phyloP scores from a whole-genome alignment of 2,797 vertebrate genomes.

The Gymnoscopelus microlampas region DNA sequence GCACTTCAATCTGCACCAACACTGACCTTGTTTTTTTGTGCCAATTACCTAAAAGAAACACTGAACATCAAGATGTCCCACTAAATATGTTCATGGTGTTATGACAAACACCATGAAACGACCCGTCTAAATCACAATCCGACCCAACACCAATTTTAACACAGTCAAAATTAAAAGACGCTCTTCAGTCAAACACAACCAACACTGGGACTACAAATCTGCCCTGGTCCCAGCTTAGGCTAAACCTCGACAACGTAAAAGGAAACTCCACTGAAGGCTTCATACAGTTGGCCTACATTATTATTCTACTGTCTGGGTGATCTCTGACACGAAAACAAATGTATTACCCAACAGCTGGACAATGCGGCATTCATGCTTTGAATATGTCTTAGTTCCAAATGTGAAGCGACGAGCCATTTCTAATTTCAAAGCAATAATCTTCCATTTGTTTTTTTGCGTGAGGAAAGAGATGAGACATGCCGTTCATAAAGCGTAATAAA shows the following conservation, averaged over 20 bases:
- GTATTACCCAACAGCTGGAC: constrained; percentile 63
- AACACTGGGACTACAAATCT: constrained; percentile 74
- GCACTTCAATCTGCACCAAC: no score
- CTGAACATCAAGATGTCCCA: no score
- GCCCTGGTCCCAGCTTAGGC: constrained; percentile 59
- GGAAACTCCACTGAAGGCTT: constrained; percentile 56
- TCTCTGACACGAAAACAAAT: constrained; percentile 62
- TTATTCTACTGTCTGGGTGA: constrained; percentile 64
- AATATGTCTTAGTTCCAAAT: constrained; percentile 13
- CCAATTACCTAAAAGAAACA: no score
- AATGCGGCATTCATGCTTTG: constrained; percentile 21
- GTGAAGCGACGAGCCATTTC: constrained; percentile 26
- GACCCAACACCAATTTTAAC: no score
- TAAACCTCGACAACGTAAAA: constrained; percentile 49
- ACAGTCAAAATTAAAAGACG: no score
- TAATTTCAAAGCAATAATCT: constrained; percentile 52
- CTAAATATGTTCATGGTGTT: no score
- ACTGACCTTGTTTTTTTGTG: no score
- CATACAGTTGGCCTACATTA: constrained; percentile 52
- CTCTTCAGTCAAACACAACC: constrained; percentile 30
- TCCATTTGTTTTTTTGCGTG: constrained; percentile 33
- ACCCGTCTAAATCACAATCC: no score
- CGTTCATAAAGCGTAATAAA: constrained; percentile 52
- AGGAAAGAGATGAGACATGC: constrained; percentile 26
- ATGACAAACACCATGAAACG: no score